These are phyloP conservation scores for Lepilemur septentrionalis DNA, from an alignment of 2,797 vertebrate species.

Conservation along the genomic window DNA sequence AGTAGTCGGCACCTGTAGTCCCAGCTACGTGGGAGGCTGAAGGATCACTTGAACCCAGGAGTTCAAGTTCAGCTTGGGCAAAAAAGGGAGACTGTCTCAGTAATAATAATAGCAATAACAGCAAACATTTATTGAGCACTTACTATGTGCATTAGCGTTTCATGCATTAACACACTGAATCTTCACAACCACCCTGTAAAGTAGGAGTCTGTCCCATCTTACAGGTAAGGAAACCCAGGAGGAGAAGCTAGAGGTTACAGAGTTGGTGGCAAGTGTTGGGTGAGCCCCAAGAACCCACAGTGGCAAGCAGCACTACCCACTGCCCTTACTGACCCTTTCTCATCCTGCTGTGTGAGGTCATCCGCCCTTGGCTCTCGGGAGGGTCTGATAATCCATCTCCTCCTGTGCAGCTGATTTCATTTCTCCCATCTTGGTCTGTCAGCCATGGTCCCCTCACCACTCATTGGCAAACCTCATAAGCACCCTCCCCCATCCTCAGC, in stretches of 20 bases:
- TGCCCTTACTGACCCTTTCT: background rate
- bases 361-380: background rate
- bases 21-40: background rate
- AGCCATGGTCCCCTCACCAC: background rate
- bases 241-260: background rate
- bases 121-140: background rate
- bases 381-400: background rate
- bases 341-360: fast-evolving
- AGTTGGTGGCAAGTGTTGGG: background rate
- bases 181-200: fast-evolving
- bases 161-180: background rate
- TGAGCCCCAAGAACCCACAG: fast-evolving
- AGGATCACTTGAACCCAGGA: background rate
- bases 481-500: background rate
- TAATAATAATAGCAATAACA: background rate
- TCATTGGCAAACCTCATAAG: background rate
- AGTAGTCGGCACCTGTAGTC: background rate
- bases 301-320: fast-evolving
- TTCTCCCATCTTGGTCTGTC: background rate
- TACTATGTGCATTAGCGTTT: background rate
- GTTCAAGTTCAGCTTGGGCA: background rate
- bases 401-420: background rate
- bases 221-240: background rate
- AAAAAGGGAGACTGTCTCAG: background rate
- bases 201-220: no score